These are phyloP conservation scores for Adrianichthys oophorus DNA, from an alignment of 2,797 vertebrate species.

Conservation along the genomic window DNA sequence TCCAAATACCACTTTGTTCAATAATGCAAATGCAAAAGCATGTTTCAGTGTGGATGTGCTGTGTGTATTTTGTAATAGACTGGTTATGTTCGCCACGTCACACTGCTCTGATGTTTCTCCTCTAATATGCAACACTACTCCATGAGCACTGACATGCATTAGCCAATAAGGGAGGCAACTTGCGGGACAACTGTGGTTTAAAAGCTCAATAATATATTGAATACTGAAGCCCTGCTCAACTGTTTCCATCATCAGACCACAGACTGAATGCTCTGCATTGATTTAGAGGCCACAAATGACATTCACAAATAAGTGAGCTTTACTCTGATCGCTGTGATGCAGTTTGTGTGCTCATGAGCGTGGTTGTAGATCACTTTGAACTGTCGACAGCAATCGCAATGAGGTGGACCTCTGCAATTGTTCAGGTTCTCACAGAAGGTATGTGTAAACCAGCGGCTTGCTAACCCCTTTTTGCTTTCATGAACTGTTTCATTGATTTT, in stretches of 20 bases:
- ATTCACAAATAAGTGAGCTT: slow-evolving; percentile 45
- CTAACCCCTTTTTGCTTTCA: not conserved
- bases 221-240: slow-evolving; percentile 22
- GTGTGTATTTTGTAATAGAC: slow-evolving; percentile 12
- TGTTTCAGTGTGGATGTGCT: slow-evolving; percentile 6
- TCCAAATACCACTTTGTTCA: slow-evolving; percentile 30
- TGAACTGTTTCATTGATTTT: slow-evolving; percentile 15
- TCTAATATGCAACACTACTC: slow-evolving; percentile 32
- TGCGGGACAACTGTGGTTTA: slow-evolving; percentile 37
- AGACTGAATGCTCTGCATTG: slow-evolving; percentile 51
- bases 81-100: slow-evolving; percentile 27
- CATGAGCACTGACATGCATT: slow-evolving; percentile 29
- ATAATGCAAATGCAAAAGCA: slow-evolving; percentile 21
- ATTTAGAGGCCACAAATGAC: slow-evolving; percentile 58
- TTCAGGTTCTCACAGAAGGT: no score
- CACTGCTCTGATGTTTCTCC: slow-evolving; percentile 32
- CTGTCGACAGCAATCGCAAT: slow-evolving; percentile 31
- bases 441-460: slow-evolving; percentile 1
- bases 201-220: slow-evolving; percentile 68
- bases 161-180: slow-evolving; percentile 29
- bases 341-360: slow-evolving; percentile 4
- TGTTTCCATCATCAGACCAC: slow-evolving; percentile 35
- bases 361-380: slow-evolving; percentile 1
- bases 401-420: slow-evolving; percentile 24
- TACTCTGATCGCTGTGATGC: slow-evolving; percentile 15